Evolutionary conservation across 2,797 vertebrate genomes (phyloP).

Genomic region (Tamandua tetradactyla): DNA sequence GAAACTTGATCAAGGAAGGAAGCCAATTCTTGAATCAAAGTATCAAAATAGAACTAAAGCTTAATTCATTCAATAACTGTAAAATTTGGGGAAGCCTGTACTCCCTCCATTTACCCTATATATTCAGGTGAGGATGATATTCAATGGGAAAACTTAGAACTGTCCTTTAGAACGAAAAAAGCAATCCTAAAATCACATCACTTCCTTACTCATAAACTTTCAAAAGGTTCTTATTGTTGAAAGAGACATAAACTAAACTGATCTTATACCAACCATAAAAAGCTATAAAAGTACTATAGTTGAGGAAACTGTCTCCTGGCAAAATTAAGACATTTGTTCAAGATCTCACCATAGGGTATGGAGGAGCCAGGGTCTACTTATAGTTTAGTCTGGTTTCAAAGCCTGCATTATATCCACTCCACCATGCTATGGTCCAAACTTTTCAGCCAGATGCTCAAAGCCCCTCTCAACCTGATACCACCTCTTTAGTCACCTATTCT

Average conservation of each 20-base stretch:
- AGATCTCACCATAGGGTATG: not conserved
- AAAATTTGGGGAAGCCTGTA: too few relatives aligned
- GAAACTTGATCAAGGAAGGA: not conserved
- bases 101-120: not conserved
- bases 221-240: not conserved
- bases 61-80: too few relatives aligned
- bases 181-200: not conserved
- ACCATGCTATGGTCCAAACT: not conserved
- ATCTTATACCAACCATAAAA: not conserved
- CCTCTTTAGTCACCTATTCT: not conserved
- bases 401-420: not conserved
- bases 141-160: not conserved
- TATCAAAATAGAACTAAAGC: too few relatives aligned
- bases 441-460: not conserved
- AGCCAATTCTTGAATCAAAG: not conserved
- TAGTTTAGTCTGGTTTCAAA: not conserved
- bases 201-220: not conserved
- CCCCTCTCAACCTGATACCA: not conserved
- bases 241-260: too few relatives aligned
- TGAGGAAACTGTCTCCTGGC: not conserved
- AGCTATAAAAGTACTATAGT: not conserved
- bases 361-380: not conserved
- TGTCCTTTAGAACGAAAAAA: not conserved
- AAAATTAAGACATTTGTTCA: not conserved
- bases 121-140: not conserved